phyloP scores from a whole-genome alignment of 1,140 invertebrate species.

The Heliothis subflexa region DNA sequence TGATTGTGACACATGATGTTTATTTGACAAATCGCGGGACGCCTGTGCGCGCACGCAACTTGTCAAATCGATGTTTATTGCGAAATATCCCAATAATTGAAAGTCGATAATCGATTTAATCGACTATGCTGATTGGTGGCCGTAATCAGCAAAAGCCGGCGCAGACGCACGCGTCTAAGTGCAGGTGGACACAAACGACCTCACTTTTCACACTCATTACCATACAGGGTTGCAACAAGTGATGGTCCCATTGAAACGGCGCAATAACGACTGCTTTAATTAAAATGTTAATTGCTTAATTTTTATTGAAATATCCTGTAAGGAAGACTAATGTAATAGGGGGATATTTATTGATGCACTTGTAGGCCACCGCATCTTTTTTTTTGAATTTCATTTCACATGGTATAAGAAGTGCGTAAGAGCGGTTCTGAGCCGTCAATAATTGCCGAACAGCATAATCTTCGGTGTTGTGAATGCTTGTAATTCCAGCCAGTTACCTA shows the following conservation, averaged over 20 bases:
- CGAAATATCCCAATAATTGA: constrained; percentile 42
- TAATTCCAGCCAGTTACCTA: not conserved
- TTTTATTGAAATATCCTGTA: constrained; percentile 34
- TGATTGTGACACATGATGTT: not conserved
- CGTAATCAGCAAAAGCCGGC: constrained; percentile 32
- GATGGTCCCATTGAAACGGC: constrained; percentile 15
- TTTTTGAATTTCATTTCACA: not conserved
- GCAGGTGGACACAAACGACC: constrained; percentile 46
- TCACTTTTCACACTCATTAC: constrained; percentile 43
- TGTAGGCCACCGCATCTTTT: not conserved
- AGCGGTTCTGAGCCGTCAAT: not conserved
- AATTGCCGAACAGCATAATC: not conserved
- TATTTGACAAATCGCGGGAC: constrained; percentile 34
- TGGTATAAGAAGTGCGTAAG: not conserved
- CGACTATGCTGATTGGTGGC: constrained; percentile 15
- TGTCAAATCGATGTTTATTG: constrained; percentile 48
- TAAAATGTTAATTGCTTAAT: constrained; percentile 40
- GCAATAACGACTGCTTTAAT: constrained; percentile 41
- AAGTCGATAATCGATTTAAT: constrained; percentile 50
- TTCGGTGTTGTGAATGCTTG: not conserved
- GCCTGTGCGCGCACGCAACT: constrained; percentile 6
- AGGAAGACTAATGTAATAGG: constrained; percentile 5
- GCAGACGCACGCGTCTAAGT: constrained; percentile 32
- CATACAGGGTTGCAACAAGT: constrained; percentile 36
- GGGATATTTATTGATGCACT: constrained; percentile 14